These are phyloP conservation scores for Brienomyrus brachyistius DNA, from an alignment of 2,113 vertebrate species.

Conservation along the genomic window DNA sequence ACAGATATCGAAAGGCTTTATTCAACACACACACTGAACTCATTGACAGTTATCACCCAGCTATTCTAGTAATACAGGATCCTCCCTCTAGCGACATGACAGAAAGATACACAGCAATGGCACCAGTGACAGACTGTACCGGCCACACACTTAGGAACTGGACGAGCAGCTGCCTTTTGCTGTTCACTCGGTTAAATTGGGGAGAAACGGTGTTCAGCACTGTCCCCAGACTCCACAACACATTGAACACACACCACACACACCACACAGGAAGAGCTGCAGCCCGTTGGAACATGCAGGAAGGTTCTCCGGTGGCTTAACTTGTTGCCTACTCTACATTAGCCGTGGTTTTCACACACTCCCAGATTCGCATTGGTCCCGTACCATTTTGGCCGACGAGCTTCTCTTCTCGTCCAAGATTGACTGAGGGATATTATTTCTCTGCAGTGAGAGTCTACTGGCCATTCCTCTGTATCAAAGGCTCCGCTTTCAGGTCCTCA, in stretches of 20 bases:
- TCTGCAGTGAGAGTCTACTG: not conserved
- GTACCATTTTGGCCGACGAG: not conserved
- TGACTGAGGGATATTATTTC: not conserved
- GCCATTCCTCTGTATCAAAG: not conserved
- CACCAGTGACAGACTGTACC: not conserved
- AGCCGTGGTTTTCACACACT: not conserved
- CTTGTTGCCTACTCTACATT: not conserved
- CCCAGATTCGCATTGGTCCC: not conserved
- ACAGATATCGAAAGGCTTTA: not conserved
- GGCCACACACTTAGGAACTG: not conserved
- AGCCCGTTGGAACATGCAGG: not conserved
- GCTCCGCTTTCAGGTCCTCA: not conserved
- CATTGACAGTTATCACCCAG: not conserved
- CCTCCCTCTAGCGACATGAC: not conserved
- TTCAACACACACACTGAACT: slow-evolving; percentile 8
- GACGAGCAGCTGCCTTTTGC: not conserved
- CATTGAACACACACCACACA: not conserved
- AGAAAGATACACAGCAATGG: not conserved
- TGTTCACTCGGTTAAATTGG: not conserved
- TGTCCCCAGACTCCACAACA: not conserved
- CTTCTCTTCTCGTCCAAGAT: not conserved
- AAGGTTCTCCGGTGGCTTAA: not conserved
- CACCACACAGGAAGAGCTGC: not conserved
- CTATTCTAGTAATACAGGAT: not conserved
- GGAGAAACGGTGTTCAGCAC: not conserved